Evolutionary conservation across 2,797 vertebrate species (phyloP).

Genomic region (Buphagus erythrorhynchus): DNA sequence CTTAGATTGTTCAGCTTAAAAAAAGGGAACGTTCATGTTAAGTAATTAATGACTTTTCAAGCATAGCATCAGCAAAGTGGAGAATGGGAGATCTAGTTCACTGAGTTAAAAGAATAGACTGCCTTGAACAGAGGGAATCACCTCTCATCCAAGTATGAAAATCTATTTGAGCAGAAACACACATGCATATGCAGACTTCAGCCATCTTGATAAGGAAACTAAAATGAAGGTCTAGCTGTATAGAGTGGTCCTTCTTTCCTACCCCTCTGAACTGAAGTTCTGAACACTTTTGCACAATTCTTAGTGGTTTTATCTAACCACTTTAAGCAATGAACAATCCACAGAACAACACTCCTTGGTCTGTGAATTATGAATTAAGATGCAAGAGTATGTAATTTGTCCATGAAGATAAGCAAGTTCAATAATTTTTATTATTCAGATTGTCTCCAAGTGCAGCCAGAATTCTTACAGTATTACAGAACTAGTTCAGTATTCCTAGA

Average conservation of each 20-base stretch:
- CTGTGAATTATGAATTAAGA: background rate
- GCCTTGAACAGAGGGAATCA: background rate
- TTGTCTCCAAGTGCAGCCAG: background rate
- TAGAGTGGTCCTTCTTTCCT: background rate
- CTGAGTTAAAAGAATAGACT: background rate
- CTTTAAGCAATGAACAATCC: background rate
- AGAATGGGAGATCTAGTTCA: background rate
- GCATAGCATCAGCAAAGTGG: background rate
- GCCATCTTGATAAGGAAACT: background rate
- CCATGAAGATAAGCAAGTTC: background rate
- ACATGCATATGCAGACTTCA: background rate
- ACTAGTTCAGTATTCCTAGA: background rate
- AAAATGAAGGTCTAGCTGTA: background rate
- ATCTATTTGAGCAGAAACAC: background rate
- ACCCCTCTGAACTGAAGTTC: background rate
- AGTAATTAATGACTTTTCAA: background rate
- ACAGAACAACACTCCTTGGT: background rate
- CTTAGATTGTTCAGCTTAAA: background rate
- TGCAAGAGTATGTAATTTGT: fast-evolving
- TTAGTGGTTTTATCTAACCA: background rate
- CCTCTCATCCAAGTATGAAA: background rate
- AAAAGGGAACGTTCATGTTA: background rate
- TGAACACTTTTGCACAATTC: background rate
- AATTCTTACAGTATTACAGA: background rate
- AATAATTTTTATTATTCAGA: background rate